Evolutionary conservation across 2,888 invertebrate genomes (phyloP).

Genomic region (Cordilura impudica): DNA sequence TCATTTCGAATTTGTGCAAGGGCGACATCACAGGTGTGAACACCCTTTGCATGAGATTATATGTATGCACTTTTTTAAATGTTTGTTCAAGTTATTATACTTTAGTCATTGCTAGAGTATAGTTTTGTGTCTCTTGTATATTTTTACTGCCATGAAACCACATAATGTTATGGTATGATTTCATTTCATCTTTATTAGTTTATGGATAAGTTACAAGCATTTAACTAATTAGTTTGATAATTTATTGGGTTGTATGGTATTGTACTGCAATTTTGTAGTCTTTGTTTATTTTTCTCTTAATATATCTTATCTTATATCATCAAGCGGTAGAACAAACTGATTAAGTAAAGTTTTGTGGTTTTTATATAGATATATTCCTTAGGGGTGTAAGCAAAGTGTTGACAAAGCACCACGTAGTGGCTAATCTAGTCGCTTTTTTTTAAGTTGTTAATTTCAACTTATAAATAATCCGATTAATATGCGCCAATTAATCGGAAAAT

Average conservation of each 20-base stretch:
- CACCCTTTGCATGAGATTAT: slow-evolving; percentile 33
- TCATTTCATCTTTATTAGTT: slow-evolving; percentile 56
- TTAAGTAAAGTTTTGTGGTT: slow-evolving; percentile 37
- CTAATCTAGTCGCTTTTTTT: too few species aligned
- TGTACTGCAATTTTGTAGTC: slow-evolving; percentile 6
- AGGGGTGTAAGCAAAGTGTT: too few species aligned
- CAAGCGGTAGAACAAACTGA: slow-evolving; percentile 5
- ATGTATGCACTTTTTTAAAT: slow-evolving; percentile 38
- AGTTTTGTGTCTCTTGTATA: too few species aligned
- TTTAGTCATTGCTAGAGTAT: neutral
- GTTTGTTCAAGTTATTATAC: slow-evolving; percentile 45
- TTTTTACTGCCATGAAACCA: slow-evolving; percentile 48
- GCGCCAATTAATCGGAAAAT: too few species aligned
- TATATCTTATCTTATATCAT: slow-evolving; percentile 14
- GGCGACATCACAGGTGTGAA: too few species aligned
- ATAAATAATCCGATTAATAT: too few species aligned
- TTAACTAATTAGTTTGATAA: slow-evolving; percentile 61
- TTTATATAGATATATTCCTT: slow-evolving; percentile 4
- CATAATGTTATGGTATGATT: slow-evolving; percentile 31
- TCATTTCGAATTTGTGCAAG: too few species aligned
- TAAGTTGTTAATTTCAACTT: too few species aligned
- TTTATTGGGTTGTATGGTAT: slow-evolving; percentile 35
- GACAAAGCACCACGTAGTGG: too few species aligned
- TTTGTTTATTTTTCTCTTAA: slow-evolving; percentile 6
- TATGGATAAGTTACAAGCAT: slow-evolving; percentile 57